Conservation (phyloP, 1,140 invertebrate genomes). For the Latrodectus geometricus region DNA sequence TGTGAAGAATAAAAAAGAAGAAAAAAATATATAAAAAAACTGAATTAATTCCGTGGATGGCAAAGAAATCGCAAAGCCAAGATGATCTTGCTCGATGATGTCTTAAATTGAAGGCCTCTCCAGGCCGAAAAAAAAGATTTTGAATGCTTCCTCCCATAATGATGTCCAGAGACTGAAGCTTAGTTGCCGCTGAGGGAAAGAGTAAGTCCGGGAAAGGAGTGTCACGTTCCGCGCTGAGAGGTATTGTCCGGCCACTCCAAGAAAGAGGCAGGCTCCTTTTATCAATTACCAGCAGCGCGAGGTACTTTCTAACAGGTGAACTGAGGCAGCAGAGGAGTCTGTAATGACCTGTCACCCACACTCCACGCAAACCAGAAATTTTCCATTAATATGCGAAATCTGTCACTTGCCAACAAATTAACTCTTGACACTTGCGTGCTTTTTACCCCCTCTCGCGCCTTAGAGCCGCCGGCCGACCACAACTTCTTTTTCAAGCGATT, state of each 20-base stretch:
- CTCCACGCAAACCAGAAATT: constrained; percentile 32
- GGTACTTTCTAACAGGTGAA: constrained; percentile 51
- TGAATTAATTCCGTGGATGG: no score
- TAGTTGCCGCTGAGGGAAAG: constrained; percentile 31
- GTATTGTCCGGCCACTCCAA: constrained; percentile 45
- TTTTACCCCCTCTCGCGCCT: constrained; percentile 13
- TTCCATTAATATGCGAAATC: constrained; percentile 62
- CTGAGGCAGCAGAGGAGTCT: constrained; percentile 14
- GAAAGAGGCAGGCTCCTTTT: constrained; percentile 18
- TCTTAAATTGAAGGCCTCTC: neutral
- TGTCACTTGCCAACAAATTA: constrained; percentile 61
- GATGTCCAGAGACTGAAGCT: neutral
- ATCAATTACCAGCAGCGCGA: constrained; percentile 31
- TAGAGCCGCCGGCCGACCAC: neutral
- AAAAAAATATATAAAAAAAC: no score
- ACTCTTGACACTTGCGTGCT: constrained; percentile 58
- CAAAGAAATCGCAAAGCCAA: no score
- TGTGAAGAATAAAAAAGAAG: no score
- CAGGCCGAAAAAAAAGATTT: neutral
- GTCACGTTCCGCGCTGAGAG: constrained; percentile 42
- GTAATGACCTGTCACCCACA: constrained; percentile 59
- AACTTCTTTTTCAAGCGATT: neutral
- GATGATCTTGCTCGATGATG: neutral
- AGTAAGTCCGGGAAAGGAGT: constrained; percentile 16
- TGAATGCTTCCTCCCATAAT: neutral